Evolutionary conservation across 37 sponge, comb jelly and placozoan species (phyloP).

Genomic region (Cladorhizidae sp.): DNA sequence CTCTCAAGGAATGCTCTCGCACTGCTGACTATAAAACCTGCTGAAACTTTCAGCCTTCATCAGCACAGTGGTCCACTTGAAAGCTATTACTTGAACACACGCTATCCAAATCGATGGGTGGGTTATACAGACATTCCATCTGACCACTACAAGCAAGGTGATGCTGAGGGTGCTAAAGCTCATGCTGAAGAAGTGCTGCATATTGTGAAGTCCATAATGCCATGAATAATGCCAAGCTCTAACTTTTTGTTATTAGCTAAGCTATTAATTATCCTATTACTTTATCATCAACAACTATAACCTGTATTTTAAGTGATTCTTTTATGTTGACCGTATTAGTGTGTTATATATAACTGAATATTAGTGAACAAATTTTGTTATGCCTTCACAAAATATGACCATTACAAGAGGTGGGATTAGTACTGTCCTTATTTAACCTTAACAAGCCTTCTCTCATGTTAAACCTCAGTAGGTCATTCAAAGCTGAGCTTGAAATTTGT

Average conservation of each 20-base stretch:
- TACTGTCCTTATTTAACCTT: too few relatives aligned
- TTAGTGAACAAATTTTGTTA: too few relatives aligned
- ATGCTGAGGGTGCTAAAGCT: conserved; percentile 32
- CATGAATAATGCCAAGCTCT: background rate
- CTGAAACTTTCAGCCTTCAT: conserved; percentile 1
- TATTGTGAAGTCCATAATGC: conserved; percentile 16
- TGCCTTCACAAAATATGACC: too few relatives aligned
- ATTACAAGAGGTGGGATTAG: too few relatives aligned
- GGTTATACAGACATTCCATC: conserved; percentile 7
- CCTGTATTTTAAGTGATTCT: background rate
- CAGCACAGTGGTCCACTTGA: conserved; percentile 18
- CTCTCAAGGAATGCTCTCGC: conserved; percentile 25
- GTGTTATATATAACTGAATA: background rate
- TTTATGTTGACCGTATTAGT: background rate
- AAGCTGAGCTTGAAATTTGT: too few relatives aligned
- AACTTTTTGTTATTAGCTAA: too few relatives aligned
- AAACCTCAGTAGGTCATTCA: too few relatives aligned
- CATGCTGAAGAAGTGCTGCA: conserved; percentile 24
- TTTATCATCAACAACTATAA: too few relatives aligned
- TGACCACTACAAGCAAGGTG: background rate
- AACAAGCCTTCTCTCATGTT: too few relatives aligned
- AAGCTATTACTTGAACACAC: conserved; percentile 36
- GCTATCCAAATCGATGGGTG: conserved; percentile 37
- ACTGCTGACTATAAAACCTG: conserved; percentile 4
- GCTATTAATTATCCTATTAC: too few relatives aligned